These are phyloP conservation scores for Drosophila willistoni DNA, from an alignment of 1,140 invertebrate genomes.

Conservation along the genomic window DNA sequence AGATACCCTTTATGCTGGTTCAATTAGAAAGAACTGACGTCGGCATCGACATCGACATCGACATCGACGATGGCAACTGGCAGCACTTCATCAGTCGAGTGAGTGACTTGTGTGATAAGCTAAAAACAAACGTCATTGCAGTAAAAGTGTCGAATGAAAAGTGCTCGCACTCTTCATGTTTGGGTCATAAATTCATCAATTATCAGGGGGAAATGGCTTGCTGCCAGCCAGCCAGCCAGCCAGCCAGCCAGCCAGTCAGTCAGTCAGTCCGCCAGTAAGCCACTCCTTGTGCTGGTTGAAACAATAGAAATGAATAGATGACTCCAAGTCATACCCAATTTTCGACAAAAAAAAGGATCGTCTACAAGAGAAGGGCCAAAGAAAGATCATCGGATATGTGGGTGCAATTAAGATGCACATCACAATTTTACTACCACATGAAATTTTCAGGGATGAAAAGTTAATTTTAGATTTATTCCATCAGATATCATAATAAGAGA, in stretches of 20 bases:
- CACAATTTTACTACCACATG: constrained; percentile 16
- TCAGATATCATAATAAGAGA: no score
- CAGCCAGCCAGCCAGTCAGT: background rate
- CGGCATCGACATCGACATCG: background rate
- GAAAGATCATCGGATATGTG: constrained; percentile 26
- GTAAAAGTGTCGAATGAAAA: constrained; percentile 43
- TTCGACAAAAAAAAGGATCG: constrained; percentile 49
- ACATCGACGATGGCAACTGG: background rate
- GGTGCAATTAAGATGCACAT: constrained; percentile 61
- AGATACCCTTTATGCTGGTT: constrained; percentile 19
- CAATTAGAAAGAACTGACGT: constrained; percentile 41
- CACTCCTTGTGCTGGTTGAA: constrained; percentile 10
- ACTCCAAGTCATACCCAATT: constrained; percentile 36
- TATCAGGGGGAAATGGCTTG: constrained; percentile 38
- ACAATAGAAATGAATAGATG: constrained; percentile 41
- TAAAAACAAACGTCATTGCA: constrained; percentile 25
- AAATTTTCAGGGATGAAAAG: constrained; percentile 14
- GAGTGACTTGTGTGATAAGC: constrained; percentile 43
- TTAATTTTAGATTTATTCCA: background rate
- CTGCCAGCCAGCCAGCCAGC: background rate
- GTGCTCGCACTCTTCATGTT: constrained; percentile 36
- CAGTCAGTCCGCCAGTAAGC: background rate
- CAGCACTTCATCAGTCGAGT: constrained; percentile 43
- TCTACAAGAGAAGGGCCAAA: constrained; percentile 8
- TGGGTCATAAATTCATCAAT: constrained; percentile 58